phyloP scores from a whole-genome alignment of 2,113 vertebrate species.

The Myotis lucifugus region DNA sequence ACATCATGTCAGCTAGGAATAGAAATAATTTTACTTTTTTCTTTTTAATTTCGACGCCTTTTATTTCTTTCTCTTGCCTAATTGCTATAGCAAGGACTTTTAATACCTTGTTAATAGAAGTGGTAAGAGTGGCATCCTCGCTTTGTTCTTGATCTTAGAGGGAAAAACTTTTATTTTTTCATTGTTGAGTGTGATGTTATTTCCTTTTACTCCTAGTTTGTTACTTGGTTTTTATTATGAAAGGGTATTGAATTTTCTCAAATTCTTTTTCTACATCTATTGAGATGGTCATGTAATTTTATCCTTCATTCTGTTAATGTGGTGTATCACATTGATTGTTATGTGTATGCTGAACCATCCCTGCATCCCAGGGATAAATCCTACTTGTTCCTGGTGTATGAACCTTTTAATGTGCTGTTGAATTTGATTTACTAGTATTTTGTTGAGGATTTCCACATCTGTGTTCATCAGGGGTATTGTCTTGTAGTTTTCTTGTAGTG shows the following conservation, averaged over 20 bases:
- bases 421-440: background rate
- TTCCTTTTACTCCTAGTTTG: background rate
- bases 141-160: background rate
- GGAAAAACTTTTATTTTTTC: background rate
- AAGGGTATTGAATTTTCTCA: background rate
- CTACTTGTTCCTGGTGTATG: background rate
- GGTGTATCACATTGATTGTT: background rate
- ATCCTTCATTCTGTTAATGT: background rate
- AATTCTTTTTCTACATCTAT: background rate
- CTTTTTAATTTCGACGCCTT: background rate
- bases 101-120: background rate
- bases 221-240: background rate
- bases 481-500: background rate
- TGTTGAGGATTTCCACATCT: background rate
- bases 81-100: background rate
- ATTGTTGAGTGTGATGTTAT: background rate
- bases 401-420: background rate
- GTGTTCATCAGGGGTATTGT: background rate
- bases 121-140: background rate
- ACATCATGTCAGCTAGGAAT: background rate
- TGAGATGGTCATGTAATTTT: background rate
- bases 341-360: background rate
- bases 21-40: background rate
- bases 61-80: background rate
- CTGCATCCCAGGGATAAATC: background rate